Percentiles rank a stretch among this genome's conserved stretches.
Conservation (phyloP, 2,888 invertebrate genomes). For the Sepioteuthis lessoniana region DNA sequence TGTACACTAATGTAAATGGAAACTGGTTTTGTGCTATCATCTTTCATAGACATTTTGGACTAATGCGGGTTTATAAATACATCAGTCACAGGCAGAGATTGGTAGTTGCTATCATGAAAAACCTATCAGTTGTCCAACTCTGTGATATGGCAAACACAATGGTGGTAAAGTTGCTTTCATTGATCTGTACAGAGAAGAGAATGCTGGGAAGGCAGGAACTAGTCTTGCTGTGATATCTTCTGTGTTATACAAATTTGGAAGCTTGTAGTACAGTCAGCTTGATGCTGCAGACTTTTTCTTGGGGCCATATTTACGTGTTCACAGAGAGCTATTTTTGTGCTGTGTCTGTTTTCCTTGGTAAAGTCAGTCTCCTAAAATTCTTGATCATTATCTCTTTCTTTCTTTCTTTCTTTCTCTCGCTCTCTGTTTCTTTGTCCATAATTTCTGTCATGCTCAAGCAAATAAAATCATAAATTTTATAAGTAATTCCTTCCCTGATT, state of each 20-base stretch:
- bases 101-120: background rate
- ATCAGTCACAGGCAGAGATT: background rate
- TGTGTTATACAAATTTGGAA: background rate
- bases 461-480: too few species aligned
- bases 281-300: background rate
- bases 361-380: background rate
- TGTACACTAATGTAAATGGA: conserved; percentile 24
- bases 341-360: background rate
- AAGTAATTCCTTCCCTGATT: too few species aligned
- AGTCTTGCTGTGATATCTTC: background rate
- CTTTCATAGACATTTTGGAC: background rate
- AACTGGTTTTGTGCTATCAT: background rate
- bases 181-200: background rate
- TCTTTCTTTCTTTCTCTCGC: too few species aligned
- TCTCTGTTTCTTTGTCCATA: too few species aligned
- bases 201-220: background rate
- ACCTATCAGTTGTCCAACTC: conserved; percentile 4
- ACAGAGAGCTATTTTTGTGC: background rate
- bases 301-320: background rate
- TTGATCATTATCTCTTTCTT: too few species aligned
- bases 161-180: background rate
- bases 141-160: background rate
- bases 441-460: too few species aligned
- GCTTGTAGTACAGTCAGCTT: background rate
- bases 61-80: background rate